Conservation (phyloP, 2,113 vertebrate genomes). For the Alaudala cheleensis region DNA sequence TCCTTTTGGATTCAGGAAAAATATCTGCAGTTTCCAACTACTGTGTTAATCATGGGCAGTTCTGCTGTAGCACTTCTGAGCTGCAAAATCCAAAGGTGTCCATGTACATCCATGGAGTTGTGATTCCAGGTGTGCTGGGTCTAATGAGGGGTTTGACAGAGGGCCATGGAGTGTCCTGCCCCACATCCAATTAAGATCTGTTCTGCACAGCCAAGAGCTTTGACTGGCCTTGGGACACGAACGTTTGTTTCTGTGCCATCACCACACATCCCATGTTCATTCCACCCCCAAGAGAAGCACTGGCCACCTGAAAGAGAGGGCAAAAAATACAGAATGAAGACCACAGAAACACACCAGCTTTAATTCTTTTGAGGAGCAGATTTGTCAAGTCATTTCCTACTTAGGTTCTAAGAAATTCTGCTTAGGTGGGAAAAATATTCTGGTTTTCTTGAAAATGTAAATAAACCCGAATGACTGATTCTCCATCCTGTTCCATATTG, state of each 20-base stretch:
- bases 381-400: neutral
- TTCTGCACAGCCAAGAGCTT: slow-evolving; percentile 24
- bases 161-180: slow-evolving; percentile 89
- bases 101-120: neutral
- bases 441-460: neutral
- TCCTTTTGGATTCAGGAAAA: neutral
- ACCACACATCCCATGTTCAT: slow-evolving; percentile 95
- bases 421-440: neutral
- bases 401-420: neutral
- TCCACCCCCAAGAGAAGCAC: slow-evolving; percentile 94
- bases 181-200: slow-evolving; percentile 86
- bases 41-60: neutral
- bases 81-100: neutral
- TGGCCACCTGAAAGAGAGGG: slow-evolving; percentile 69
- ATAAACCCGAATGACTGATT: neutral
- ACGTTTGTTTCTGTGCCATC: slow-evolving; percentile 79
- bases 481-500: neutral
- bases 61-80: neutral
- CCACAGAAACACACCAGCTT: neutral
- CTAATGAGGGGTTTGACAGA: slow-evolving; percentile 64
- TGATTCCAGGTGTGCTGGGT: neutral
- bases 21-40: neutral
- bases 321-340: neutral
- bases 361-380: neutral
- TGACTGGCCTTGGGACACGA: slow-evolving; percentile 72